phyloP scores from a whole-genome alignment of 2,113 vertebrate genomes.

The Ondatra zibethicus region DNA sequence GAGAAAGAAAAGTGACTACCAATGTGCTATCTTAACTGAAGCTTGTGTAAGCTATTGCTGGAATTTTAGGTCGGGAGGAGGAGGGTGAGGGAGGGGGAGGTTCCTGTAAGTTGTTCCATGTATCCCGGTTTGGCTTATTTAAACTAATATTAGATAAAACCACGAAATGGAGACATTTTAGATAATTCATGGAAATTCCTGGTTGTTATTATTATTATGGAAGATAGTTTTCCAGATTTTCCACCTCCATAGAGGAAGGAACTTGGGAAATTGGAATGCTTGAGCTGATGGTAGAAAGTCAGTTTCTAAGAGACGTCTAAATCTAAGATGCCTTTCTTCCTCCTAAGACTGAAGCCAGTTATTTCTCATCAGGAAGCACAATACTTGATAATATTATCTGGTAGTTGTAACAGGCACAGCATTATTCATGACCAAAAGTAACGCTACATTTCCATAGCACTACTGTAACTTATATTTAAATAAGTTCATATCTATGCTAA shows the following conservation, averaged over 20 bases:
- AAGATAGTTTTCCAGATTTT: not conserved
- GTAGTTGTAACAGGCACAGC: not conserved
- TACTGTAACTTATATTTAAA: not conserved
- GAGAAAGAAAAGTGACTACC: conserved; percentile 44
- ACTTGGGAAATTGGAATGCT: not conserved
- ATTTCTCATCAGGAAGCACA: conserved; percentile 3
- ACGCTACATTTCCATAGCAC: not conserved
- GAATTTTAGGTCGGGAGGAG: conserved; percentile 75
- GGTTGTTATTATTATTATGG: not conserved
- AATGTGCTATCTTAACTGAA: conserved; percentile 72
- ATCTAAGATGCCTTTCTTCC: not conserved
- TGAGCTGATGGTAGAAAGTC: not conserved
- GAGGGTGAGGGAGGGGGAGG: not conserved
- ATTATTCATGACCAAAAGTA: conserved; percentile 17
- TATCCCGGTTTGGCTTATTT: conserved; percentile 48
- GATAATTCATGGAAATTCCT: conserved; percentile 16
- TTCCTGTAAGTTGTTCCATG: conserved; percentile 62
- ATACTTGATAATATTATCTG: not conserved
- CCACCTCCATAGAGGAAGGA: not conserved
- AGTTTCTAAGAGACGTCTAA: not conserved
- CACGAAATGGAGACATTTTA: not conserved
- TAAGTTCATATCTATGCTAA: not conserved
- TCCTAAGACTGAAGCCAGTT: not conserved
- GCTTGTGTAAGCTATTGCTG: conserved; percentile 78
- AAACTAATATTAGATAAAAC: conserved; percentile 15